Conservation (phyloP, 2,888 invertebrate genomes). For the Lithodes maja region DNA sequence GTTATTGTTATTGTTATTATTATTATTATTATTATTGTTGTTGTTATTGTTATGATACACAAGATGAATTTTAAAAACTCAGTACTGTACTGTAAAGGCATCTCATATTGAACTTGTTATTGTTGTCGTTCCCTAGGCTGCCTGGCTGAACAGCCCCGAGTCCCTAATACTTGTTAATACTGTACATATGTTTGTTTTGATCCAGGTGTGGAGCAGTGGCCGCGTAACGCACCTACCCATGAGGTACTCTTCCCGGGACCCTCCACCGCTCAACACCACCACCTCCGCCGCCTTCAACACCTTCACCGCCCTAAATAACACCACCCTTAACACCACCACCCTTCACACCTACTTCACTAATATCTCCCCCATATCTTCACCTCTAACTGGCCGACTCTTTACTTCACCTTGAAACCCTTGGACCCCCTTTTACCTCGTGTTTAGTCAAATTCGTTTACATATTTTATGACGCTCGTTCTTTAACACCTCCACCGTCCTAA, state of each 20-base stretch:
- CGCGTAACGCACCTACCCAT: constrained; percentile 57
- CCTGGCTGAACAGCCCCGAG: no score
- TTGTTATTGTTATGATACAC: neutral
- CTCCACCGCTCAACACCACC: constrained; percentile 3
- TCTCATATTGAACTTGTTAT: no score
- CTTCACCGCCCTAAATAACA: neutral
- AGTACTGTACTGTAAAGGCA: no score
- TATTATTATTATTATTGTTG: neutral
- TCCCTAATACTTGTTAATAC: no score
- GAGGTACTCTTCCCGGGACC: constrained; percentile 56
- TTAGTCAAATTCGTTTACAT: no score
- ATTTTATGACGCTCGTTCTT: no score
- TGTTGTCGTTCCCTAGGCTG: no score
- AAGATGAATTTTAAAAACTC: no score
- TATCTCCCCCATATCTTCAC: neutral
- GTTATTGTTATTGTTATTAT: neutral
- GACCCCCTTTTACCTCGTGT: neutral
- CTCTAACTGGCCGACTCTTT: neutral
- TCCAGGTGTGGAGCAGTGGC: constrained; percentile 64
- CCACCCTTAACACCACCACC: constrained; percentile 18
- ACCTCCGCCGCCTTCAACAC: constrained; percentile 11
- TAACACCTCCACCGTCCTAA: no score
- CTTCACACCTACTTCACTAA: constrained; percentile 17
- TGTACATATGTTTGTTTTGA: neutral
- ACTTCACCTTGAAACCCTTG: constrained; percentile 1